phyloP scores from a whole-genome alignment of 2,888 invertebrate genomes.

The Drosophila fungiperda region DNA sequence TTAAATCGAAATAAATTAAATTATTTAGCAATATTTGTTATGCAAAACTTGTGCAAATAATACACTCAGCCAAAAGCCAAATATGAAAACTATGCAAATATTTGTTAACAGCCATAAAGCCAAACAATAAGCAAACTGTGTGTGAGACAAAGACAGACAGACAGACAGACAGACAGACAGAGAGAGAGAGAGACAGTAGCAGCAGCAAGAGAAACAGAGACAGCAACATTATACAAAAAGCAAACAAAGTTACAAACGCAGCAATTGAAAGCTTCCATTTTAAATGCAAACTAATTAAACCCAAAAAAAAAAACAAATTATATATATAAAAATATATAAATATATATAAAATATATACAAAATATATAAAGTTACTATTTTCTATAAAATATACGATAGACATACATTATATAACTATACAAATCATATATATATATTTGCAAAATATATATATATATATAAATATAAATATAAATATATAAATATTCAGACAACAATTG shows the following conservation, averaged over 20 bases:
- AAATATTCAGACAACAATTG: constrained; percentile 7
- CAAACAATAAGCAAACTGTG: constrained; percentile 29
- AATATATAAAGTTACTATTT: constrained; percentile 72
- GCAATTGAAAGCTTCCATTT: constrained; percentile 81
- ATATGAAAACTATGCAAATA: constrained; percentile 59
- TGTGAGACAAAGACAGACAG: constrained; percentile 1
- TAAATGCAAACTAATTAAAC: constrained; percentile 56
- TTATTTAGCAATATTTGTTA: constrained; percentile 37
- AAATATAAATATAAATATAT: constrained; percentile 14
- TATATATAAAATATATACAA: constrained; percentile 50
- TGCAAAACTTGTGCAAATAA: constrained; percentile 35
- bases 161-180: constrained; percentile 2
- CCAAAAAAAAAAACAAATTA: constrained; percentile 4
- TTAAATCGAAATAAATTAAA: constrained; percentile 28
- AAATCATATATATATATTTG: constrained; percentile 19
- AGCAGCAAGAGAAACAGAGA: constrained; percentile 15
- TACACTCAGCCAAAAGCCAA: constrained; percentile 27
- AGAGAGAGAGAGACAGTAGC: constrained; percentile 17
- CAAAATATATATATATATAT: constrained; percentile 21
- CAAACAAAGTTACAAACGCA: constrained; percentile 77
- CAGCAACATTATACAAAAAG: constrained; percentile 41
- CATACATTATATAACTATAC: too few species aligned
- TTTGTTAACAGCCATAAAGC: constrained; percentile 49
- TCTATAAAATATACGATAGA: constrained; percentile 52
- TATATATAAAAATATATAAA: not conserved